Percentiles rank a stretch among this genome's conserved stretches.
These are phyloP conservation scores for Machimus atricapillus DNA, from an alignment of 2,888 invertebrate species.

Conservation along the genomic window DNA sequence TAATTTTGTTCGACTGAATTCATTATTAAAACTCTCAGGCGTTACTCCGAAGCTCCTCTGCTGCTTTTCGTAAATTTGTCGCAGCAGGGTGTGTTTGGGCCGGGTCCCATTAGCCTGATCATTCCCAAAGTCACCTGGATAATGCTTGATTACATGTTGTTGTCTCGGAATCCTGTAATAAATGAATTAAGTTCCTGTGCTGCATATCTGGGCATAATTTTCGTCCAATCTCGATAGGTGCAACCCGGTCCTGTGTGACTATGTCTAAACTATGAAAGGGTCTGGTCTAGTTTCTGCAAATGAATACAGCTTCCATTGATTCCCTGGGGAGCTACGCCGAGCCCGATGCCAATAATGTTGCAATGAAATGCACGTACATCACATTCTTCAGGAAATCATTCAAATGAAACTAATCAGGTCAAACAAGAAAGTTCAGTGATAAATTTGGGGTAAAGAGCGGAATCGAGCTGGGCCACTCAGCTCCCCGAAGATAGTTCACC, in stretches of 20 bases:
- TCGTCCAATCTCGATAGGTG: neutral
- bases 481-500: neutral
- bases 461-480: neutral
- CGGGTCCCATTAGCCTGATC: neutral
- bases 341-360: neutral
- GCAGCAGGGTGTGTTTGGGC: neutral
- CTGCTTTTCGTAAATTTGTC: neutral
- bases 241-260: neutral
- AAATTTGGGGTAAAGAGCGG: neutral
- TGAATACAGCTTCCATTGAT: neutral
- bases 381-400: conserved; percentile 22
- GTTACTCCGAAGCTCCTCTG: neutral
- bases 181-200: neutral
- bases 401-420: conserved; percentile 16
- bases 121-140: neutral
- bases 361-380: neutral
- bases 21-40: neutral
- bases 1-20: neutral
- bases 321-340: neutral
- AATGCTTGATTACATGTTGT: neutral
- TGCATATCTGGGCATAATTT: neutral
- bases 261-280: neutral
- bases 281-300: neutral
- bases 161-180: neutral
- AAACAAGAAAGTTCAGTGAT: conserved; percentile 8